Base-by-base conservation (phyloP, 92 coral and sea anemone species). In the Zoanthus solanderi region DNA sequence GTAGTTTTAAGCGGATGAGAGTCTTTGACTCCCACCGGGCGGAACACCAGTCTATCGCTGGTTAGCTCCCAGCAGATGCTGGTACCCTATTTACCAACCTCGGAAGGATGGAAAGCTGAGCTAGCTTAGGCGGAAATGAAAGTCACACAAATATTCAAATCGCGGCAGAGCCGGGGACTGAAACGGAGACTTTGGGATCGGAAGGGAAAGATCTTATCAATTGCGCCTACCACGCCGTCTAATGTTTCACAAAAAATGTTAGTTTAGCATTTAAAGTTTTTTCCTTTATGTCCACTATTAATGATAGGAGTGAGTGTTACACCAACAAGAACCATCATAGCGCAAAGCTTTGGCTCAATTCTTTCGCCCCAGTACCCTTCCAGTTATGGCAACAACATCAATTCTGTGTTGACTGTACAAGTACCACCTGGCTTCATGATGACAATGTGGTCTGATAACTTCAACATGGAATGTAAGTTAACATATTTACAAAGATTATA, bases 331-430 rank as follows among this genome's bases (percentile, higher is more conserved):
- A 16, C 83, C 9, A 11, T 78, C 15, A 29, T 15, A 17, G 71
- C 83, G 0, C 83, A 57, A 17, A 57, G 71, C 14, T 28, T 50
- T 14, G 71, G 83, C 4, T 28, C 71, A 32, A 31, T 78, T 45
- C 32, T 30, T 69, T 78, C 83, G 71, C 71, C 83, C 53, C 52
- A 32, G 83, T 78, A 57, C 83, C 83, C 83, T n/a, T 58, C 71
- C 14, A 78, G 7, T 17, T 78, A 78, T n/a, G 67, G 67, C 9
- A 32, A 78, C 83, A 78, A 58, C 50, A 5, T 78, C 34, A 32
- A 78, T 10, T 78, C 83, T 30, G 71, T 78, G 8, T 10, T 78
- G 32, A 78, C 83, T 17, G 3, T 78, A 10, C 71, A n/a, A 78
- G 17, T 78, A 3, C 83, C 83, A 17, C 45, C 46, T 9, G 63